Evolutionary conservation across 2,113 vertebrate species (phyloP).

Genomic region (Chlamydotis undulata): DNA sequence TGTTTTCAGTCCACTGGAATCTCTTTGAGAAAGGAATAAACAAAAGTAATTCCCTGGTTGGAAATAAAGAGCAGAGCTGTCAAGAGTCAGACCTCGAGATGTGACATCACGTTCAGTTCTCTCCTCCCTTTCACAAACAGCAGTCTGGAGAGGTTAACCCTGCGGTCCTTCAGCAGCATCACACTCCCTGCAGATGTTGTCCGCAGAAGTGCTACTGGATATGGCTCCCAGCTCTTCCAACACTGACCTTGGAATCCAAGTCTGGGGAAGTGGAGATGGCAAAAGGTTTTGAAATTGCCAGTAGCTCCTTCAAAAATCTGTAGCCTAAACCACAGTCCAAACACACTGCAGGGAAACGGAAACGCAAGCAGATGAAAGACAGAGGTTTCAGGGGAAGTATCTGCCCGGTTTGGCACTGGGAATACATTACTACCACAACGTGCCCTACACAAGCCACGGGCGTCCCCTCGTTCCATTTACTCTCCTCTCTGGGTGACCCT

Average conservation of each 20-base stretch:
- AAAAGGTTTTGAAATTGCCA: background rate
- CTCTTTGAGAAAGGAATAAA: background rate
- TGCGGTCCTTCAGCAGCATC: background rate
- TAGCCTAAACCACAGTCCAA: background rate
- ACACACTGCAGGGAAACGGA: background rate
- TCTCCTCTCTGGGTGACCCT: background rate
- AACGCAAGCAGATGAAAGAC: background rate
- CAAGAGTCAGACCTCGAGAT: background rate
- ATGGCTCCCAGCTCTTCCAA: background rate
- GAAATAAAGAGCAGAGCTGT: background rate
- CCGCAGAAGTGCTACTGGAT: background rate
- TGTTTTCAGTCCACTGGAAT: background rate
- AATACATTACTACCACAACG: background rate
- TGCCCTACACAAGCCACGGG: background rate
- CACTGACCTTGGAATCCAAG: background rate
- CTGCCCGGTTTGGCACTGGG: background rate
- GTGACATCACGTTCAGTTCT: background rate
- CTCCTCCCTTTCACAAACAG: background rate
- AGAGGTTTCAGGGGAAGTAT: background rate
- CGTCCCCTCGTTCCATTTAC: background rate
- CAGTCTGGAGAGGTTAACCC: background rate
- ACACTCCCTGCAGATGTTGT: rapidly evolving
- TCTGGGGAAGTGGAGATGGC: background rate
- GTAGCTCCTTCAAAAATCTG: background rate
- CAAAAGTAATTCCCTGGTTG: background rate